Evolutionary conservation across 2,113 vertebrate genomes (phyloP).

Genomic region (Coryphaenoides rupestris): DNA sequence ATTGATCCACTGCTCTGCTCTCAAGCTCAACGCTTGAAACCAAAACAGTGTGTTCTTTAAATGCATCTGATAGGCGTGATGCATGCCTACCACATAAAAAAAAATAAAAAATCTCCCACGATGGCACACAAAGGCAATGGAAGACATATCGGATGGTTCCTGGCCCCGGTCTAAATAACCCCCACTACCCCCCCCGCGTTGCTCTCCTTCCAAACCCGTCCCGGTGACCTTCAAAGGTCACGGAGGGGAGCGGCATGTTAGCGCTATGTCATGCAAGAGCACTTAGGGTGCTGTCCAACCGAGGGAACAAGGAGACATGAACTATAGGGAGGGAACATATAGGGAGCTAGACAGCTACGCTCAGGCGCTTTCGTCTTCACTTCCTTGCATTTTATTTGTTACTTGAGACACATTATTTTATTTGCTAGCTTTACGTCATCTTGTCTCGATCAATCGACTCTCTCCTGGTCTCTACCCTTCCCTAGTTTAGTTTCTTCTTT

Average conservation of each 20-base stretch:
- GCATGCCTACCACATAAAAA: too few relatives aligned
- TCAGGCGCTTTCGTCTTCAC: not conserved
- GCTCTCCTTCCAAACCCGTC: constrained; percentile 29
- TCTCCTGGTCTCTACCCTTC: not conserved
- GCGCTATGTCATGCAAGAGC: constrained; percentile 33
- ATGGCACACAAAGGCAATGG: too few relatives aligned
- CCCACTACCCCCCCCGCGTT: constrained; percentile 28
- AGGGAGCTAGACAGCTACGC: not conserved
- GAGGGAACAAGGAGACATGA: constrained; percentile 22
- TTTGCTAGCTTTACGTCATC: not conserved
- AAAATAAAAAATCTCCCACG: too few relatives aligned
- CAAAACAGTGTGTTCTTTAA: too few relatives aligned
- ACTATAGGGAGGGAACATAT: too few relatives aligned
- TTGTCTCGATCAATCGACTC: not conserved
- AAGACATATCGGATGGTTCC: too few relatives aligned
- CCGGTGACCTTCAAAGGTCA: constrained; percentile 61
- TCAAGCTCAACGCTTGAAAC: too few relatives aligned
- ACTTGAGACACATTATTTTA: too few relatives aligned
- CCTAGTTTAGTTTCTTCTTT: not conserved
- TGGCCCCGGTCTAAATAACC: too few relatives aligned
- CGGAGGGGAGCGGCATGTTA: constrained; percentile 27
- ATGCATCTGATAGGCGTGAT: too few relatives aligned
- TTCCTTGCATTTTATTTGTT: not conserved
- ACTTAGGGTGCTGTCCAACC: constrained; percentile 31
- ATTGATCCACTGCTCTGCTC: too few relatives aligned